Conservation (phyloP, 1,140 invertebrate species). For the Drosophila grimshawi region DNA sequence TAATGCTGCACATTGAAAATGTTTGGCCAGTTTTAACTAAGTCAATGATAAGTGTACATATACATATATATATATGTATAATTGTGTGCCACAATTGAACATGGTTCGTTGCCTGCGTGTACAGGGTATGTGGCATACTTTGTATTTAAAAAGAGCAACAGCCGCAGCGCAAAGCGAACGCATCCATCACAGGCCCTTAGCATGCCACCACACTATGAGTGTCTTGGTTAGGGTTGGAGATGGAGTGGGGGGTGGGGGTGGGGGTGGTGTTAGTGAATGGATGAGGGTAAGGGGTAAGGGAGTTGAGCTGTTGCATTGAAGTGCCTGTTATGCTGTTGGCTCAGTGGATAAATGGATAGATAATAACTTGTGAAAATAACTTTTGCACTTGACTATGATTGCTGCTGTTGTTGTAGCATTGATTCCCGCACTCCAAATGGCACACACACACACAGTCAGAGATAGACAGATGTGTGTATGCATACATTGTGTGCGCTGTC, state of each 20-base stretch:
- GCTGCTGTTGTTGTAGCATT: constrained; percentile 22
- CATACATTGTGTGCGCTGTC: constrained; percentile 41
- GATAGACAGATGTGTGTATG: constrained; percentile 2
- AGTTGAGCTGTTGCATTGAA: constrained; percentile 54
- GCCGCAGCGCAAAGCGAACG: constrained; percentile 39
- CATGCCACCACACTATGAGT: constrained; percentile 36
- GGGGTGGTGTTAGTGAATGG: neutral
- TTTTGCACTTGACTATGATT: constrained; percentile 62
- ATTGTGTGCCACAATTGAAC: neutral
- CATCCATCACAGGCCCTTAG: constrained; percentile 42
- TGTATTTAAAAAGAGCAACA: constrained; percentile 44
- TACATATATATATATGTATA: too few species aligned
- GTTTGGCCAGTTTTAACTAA: too few species aligned
- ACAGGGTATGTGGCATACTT: constrained; percentile 9
- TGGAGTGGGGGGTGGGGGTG: neutral
- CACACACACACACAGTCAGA: constrained; percentile 22
- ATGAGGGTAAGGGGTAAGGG: constrained; percentile 14
- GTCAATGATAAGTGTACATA: neutral
- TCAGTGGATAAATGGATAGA: constrained; percentile 80
- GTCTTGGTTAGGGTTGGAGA: neutral
- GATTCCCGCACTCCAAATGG: constrained; percentile 36
- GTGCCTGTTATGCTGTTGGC: constrained; percentile 52
- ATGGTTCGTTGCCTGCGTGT: neutral
- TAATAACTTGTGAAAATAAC: constrained; percentile 83
- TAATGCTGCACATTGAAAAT: too few species aligned